These are phyloP conservation scores for Mellivora capensis DNA, from an alignment of 2,113 vertebrate species.

Conservation along the genomic window DNA sequence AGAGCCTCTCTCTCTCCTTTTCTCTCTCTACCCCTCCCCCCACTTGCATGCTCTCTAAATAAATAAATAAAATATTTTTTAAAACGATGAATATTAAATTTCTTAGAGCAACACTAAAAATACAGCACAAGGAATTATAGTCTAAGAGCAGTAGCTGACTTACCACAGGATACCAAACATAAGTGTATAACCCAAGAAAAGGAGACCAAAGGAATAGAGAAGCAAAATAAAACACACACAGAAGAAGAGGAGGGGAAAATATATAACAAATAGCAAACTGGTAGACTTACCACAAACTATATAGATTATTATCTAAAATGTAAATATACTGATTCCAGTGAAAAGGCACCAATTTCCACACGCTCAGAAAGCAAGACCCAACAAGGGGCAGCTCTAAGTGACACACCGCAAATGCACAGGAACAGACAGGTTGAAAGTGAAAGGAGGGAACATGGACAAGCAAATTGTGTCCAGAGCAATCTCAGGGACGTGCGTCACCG, in stretches of 20 bases:
- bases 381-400: not conserved
- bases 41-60: not conserved
- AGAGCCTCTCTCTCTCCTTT: not conserved
- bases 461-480: not conserved
- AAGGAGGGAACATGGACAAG: fast-evolving
- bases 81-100: not conserved
- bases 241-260: not conserved
- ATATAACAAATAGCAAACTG: not conserved
- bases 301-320: not conserved
- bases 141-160: not conserved
- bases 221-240: not conserved
- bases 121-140: not conserved
- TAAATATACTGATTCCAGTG: not conserved
- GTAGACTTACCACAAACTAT: not conserved
- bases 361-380: not conserved
- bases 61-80: not conserved
- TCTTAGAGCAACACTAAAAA: not conserved
- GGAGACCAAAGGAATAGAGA: not conserved
- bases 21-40: not conserved
- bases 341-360: not conserved
- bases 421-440: not conserved
- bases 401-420: not conserved
- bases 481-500: fast-evolving
- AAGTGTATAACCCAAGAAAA: not conserved
- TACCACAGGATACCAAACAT: not conserved